Base-by-base conservation (phyloP, 2,888 invertebrate species). In the Leucania comma region DNA sequence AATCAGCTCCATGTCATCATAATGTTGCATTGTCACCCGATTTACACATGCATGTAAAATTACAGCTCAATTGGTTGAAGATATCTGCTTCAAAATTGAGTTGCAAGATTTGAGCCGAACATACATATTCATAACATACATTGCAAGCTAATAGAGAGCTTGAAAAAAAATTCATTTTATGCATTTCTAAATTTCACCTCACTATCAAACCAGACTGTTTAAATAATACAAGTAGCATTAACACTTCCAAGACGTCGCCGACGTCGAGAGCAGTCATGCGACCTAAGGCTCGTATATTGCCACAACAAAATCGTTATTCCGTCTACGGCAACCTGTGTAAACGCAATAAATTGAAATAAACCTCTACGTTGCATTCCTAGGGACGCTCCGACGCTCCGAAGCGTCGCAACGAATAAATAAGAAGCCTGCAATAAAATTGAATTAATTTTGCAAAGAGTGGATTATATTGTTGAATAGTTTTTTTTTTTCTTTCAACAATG, bases 311-410 rank as follows among this genome's bases (percentile, higher is more conserved):
- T 84, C 66, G 68, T 83, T 83, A 78, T 72, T 78, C 78, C 20
- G 76, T 67, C 72, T 65, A 67, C 80, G 50, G 32, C 66, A 56
- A 80, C 75, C 69, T 75, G 71, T n/a, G 78, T 68, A 82, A 85
- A 85, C 65, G 80, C 81, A 85, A 85, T 85, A 86, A 83, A 86
- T 85, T 86, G 75, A 76, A 86, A 85, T 85, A 85, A 83, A 85
- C 75, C 75, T 79, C 62, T 48, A 57, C 60, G 72, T 57, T 85
- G 83, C 83, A 86, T 83, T 86, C 75, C 71, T 68, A 35, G 42
- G 54, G 57, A 77, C 74, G 69, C 71, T 51, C 32, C 75, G 62
- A 72, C 68, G 67, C 70, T 54, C 26, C 75, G 67, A 72, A 69
- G 77, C 78, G 66, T 80, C 59, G 61, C 65, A 35, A 54, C 67